These are phyloP conservation scores for Sphaeridia pumilis DNA, from an alignment of 2,888 invertebrate genomes.

Conservation along the genomic window DNA sequence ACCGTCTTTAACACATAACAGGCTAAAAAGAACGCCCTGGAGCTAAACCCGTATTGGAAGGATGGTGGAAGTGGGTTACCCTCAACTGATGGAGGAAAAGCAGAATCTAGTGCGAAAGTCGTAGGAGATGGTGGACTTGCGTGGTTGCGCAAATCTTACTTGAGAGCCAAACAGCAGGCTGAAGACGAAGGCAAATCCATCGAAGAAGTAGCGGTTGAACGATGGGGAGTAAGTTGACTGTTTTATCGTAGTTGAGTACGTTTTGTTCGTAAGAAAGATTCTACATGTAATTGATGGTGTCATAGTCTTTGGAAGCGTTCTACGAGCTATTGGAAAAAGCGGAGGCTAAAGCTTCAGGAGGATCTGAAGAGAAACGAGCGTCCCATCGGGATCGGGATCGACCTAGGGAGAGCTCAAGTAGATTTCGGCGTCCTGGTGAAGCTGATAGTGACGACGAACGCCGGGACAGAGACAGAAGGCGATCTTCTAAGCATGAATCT, in stretches of 20 bases:
- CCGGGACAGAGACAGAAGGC: slow-evolving; percentile 2
- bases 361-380: slow-evolving; percentile 5
- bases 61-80: slow-evolving; percentile 77
- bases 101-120: slow-evolving; percentile 35
- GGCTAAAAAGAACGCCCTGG: slow-evolving; percentile 59
- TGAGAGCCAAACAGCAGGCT: slow-evolving; percentile 47
- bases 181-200: slow-evolving; percentile 44
- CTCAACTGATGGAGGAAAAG: slow-evolving; percentile 18
- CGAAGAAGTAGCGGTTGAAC: slow-evolving; percentile 48
- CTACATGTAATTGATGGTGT: slow-evolving; percentile 19
- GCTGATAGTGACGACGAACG: slow-evolving; percentile 5
- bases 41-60: slow-evolving; percentile 89
- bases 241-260: neutral
- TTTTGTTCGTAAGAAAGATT: slow-evolving; percentile 1
- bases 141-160: slow-evolving; percentile 47
- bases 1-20: slow-evolving; percentile 34
- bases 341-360: slow-evolving; percentile 38
- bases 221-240: slow-evolving; percentile 51
- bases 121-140: slow-evolving; percentile 45
- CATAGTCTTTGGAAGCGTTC: slow-evolving; percentile 46
- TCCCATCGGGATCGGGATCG: neutral
- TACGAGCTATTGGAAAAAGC: slow-evolving; percentile 45
- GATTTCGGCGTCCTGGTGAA: neutral
- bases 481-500: neutral
- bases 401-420: no score